Evolutionary conservation across 2,888 invertebrate species (phyloP).

Genomic region (Lottia gigantea): DNA sequence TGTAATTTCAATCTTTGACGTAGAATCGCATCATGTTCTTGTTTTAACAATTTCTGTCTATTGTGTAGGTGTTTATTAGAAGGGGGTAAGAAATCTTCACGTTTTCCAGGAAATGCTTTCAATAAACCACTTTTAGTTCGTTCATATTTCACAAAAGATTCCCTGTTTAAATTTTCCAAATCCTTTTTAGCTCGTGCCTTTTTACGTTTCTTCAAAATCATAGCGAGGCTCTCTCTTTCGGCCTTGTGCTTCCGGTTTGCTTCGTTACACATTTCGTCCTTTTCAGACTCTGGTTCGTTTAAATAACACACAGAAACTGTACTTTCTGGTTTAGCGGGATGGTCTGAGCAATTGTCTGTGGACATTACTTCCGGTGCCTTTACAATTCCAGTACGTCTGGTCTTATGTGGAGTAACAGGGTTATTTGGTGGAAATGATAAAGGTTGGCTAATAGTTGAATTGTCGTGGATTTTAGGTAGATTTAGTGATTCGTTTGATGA

Average conservation of each 20-base stretch:
- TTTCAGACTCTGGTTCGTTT: background rate
- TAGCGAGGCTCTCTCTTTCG: background rate
- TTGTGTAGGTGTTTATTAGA: background rate
- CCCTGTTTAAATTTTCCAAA: background rate
- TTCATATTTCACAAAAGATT: conserved; percentile 8
- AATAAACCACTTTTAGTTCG: background rate
- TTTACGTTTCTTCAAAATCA: background rate
- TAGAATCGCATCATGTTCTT: background rate
- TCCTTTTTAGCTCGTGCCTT: background rate
- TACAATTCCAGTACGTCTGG: too few species aligned
- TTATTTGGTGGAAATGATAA: too few species aligned
- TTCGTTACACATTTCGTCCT: background rate
- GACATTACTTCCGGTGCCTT: too few species aligned
- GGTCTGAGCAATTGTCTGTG: too few species aligned
- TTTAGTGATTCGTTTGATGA: too few species aligned
- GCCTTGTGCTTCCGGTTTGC: background rate
- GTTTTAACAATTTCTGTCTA: background rate
- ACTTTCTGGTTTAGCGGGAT: too few species aligned
- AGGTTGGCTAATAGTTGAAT: too few species aligned
- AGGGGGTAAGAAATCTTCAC: background rate
- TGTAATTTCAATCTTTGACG: background rate
- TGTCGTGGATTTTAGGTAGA: too few species aligned
- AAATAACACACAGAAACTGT: too few species aligned
- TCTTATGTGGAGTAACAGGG: too few species aligned
- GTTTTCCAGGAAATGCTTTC: background rate